A percentile compares a stretch with the other conserved stretches of the same genome.
These are phyloP conservation scores for Hemibagrus wyckioides DNA, from an alignment of 2,113 vertebrate genomes.

Conservation along the genomic window DNA sequence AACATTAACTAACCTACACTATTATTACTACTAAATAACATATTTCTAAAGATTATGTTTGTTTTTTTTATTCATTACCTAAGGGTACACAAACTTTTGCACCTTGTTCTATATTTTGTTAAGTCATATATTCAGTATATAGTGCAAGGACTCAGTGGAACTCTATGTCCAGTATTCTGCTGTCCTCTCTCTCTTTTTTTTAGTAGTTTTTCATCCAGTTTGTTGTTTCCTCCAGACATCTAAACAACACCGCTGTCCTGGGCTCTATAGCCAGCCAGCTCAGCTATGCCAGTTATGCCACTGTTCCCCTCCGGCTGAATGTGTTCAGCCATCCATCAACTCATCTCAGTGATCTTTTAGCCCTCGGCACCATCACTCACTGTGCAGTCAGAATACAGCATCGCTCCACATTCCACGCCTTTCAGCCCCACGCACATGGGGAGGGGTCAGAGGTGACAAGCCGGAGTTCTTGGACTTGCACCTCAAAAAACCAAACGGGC, in stretches of 20 bases:
- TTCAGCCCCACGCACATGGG: slow-evolving; percentile 33
- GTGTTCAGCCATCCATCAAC: slow-evolving; percentile 57
- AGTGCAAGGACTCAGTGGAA: background rate
- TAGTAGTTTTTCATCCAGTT: background rate
- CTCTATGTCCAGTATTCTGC: background rate
- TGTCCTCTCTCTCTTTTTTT: background rate
- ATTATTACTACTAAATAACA: background rate
- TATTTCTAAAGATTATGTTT: background rate
- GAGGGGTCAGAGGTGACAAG: slow-evolving; percentile 10
- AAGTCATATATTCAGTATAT: background rate
- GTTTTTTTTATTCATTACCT: background rate
- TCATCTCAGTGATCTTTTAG: slow-evolving; percentile 55
- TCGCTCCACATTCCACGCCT: slow-evolving; percentile 25
- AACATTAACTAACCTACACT: background rate
- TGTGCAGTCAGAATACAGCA: slow-evolving; percentile 7
- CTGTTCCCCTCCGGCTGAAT: slow-evolving; percentile 46
- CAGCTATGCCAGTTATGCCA: slow-evolving; percentile 50
- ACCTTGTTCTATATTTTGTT: background rate
- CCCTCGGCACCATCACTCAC: slow-evolving; percentile 49
- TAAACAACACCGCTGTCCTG: slow-evolving; percentile 1
- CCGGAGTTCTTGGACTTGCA: background rate
- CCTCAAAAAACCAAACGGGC: background rate
- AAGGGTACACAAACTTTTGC: background rate
- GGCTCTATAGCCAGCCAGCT: slow-evolving; percentile 7
- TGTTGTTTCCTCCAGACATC: background rate